These are phyloP conservation scores for Gobiocypris rarus DNA, from an alignment of 2,113 vertebrate species.

Conservation along the genomic window DNA sequence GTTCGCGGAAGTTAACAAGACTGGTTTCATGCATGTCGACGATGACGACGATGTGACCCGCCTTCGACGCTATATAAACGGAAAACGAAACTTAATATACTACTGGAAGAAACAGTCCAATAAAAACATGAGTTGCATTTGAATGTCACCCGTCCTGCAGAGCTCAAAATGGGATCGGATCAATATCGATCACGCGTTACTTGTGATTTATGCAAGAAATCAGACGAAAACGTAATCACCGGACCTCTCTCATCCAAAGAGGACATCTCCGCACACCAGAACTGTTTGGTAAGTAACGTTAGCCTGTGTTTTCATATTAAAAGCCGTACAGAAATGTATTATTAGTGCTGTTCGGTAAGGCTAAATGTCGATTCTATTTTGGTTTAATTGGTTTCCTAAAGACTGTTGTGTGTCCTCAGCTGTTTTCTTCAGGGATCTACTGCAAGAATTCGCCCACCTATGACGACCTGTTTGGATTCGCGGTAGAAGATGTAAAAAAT, in stretches of 20 bases:
- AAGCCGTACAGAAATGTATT: background rate
- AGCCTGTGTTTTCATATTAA: background rate
- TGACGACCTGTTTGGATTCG: slow-evolving; percentile 74
- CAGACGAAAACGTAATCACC: slow-evolving; percentile 56
- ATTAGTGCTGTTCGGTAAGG: background rate
- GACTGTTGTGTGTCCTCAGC: slow-evolving; percentile 59
- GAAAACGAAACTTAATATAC: background rate
- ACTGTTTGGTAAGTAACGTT: slow-evolving; percentile 78
- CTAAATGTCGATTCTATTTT: background rate
- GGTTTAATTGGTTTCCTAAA: background rate
- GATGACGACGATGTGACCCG: background rate
- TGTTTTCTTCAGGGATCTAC: slow-evolving; percentile 70
- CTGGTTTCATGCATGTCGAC: background rate
- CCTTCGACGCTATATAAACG: background rate
- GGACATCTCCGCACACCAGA: slow-evolving; percentile 68
- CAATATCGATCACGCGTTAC: background rate
- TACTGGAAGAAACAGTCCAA: background rate
- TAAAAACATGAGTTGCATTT: background rate
- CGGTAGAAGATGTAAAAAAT: slow-evolving; percentile 56
- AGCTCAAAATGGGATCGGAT: slow-evolving; percentile 1
- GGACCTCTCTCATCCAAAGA: slow-evolving; percentile 65
- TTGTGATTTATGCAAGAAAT: slow-evolving; percentile 65
- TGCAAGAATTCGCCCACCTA: slow-evolving; percentile 57
- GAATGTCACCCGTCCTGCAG: background rate
- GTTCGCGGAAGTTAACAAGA: background rate